phyloP scores from a whole-genome alignment of 2,797 vertebrate genomes.

The Podargus strigoides region DNA sequence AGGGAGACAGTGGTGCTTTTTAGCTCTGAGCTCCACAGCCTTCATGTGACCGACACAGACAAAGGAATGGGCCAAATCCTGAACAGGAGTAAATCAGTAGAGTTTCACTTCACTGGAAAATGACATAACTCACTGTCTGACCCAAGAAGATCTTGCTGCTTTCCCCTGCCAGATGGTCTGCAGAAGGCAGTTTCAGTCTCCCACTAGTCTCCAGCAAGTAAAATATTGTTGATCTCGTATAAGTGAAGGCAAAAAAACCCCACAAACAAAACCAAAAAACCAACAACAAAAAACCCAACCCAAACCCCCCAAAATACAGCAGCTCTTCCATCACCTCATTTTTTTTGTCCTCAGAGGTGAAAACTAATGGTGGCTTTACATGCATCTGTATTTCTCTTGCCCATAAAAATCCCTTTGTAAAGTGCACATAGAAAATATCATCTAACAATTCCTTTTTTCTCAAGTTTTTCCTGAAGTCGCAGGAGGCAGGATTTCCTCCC shows the following conservation, averaged over 20 bases:
- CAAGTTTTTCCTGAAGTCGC: neutral
- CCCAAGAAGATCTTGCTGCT: neutral
- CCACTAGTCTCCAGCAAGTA: neutral
- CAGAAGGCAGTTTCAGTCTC: neutral
- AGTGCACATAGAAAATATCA: neutral
- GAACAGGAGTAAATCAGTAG: neutral
- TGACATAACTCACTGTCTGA: neutral
- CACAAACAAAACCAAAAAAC: neutral
- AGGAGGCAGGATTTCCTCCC: constrained; percentile 52
- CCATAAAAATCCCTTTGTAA: neutral
- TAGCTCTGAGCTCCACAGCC: neutral
- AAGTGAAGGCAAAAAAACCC: neutral
- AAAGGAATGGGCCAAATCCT: neutral
- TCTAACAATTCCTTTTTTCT: neutral
- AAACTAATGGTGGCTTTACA: neutral
- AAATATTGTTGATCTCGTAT: neutral
- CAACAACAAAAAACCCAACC: neutral
- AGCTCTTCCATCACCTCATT: neutral
- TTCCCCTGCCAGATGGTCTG: neutral
- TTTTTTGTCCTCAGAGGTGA: neutral
- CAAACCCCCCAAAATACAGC: neutral
- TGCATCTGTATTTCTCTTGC: neutral
- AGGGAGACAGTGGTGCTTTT: neutral
- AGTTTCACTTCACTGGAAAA: neutral
- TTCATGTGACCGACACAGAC: neutral